phyloP scores from a whole-genome alignment of 2,797 vertebrate species.

The Rhadinocentrus ornatus region DNA sequence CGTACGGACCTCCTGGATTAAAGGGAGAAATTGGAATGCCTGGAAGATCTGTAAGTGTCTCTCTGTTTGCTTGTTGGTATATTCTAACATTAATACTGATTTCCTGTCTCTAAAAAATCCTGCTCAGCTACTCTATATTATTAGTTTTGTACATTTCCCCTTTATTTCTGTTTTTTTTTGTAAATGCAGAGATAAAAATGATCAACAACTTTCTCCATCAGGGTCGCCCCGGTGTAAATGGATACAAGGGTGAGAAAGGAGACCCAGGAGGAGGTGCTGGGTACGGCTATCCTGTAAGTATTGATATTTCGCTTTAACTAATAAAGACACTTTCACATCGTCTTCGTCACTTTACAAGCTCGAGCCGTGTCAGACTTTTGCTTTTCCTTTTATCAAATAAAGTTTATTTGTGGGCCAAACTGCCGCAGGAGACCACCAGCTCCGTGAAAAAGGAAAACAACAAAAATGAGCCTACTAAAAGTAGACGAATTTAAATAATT shows the following conservation, averaged over 20 bases:
- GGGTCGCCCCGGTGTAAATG: slow-evolving; percentile 95
- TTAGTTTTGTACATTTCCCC: neutral
- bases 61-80: neutral
- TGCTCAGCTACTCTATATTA: neutral
- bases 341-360: neutral
- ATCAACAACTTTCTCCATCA: slow-evolving; percentile 52
- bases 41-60: slow-evolving; percentile 91
- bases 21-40: slow-evolving; percentile 98
- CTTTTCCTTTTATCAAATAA: neutral
- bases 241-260: slow-evolving; percentile 95
- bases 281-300: slow-evolving; percentile 84
- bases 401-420: too few relatives aligned
- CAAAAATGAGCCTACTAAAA: neutral
- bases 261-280: slow-evolving; percentile 76
- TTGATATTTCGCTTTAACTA: neutral
- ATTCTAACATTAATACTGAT: neutral
- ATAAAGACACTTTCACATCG: neutral
- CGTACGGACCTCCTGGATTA: slow-evolving; percentile 80
- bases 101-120: neutral
- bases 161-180: neutral
- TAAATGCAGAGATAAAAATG: neutral
- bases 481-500: too few relatives aligned
- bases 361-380: neutral
- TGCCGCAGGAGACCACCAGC: neutral
- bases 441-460: neutral